A percentile compares a stretch with the other conserved stretches of the same genome.
phyloP scores from a whole-genome alignment of 2,113 vertebrate genomes.

The Forbesichthys agassizii region DNA sequence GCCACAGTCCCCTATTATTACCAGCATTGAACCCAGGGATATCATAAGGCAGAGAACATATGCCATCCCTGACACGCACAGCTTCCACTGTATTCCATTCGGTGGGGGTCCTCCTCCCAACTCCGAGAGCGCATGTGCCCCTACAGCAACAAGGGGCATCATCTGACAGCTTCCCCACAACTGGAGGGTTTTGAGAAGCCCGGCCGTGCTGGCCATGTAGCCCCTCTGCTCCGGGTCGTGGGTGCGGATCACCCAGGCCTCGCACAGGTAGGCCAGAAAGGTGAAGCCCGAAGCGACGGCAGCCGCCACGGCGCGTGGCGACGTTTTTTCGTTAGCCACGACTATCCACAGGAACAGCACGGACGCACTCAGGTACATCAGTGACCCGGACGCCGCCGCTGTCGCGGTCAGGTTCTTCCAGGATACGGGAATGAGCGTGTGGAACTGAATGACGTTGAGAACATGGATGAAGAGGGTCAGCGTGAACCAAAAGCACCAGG shows the following conservation, averaged over 20 bases:
- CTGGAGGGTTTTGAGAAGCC: constrained; percentile 75
- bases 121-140: rapidly evolving
- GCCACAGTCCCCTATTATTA: constrained; percentile 72
- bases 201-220: constrained; percentile 76
- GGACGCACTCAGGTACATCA: constrained; percentile 66
- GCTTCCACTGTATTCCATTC: constrained; percentile 34
- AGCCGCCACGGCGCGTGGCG: constrained; percentile 7
- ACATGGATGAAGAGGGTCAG: constrained; percentile 71
- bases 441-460: constrained; percentile 74
- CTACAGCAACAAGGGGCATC: constrained; percentile 48
- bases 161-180: constrained; percentile 68
- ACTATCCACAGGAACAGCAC: constrained; percentile 60
- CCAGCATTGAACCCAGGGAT: constrained; percentile 60
- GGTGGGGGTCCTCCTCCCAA: not conserved
- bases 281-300: constrained; percentile 60
- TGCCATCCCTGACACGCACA: constrained; percentile 26
- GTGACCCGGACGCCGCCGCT: constrained; percentile 54
- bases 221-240: constrained; percentile 63
- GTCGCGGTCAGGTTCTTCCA: constrained; percentile 79
- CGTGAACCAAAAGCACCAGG: constrained; percentile 78
- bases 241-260: constrained; percentile 58
- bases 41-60: constrained; percentile 64
- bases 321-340: rapidly evolving
- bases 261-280: constrained; percentile 63
- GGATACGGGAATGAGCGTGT: constrained; percentile 76